Base-by-base conservation (phyloP, 2,113 vertebrate genomes). In the Carlito syrichta region DNA sequence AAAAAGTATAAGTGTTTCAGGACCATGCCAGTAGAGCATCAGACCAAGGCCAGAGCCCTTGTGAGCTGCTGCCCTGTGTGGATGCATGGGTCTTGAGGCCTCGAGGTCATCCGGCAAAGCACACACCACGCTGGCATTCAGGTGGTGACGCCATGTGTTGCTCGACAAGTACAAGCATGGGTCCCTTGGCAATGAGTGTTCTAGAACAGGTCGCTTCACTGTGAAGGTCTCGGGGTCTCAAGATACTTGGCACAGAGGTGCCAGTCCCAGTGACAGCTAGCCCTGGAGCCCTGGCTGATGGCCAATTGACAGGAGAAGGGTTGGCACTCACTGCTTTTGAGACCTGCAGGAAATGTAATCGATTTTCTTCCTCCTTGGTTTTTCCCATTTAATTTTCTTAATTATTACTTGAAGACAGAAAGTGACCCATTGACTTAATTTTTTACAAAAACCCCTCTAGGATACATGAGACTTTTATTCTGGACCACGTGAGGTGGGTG, bases 331-430 rank as follows among this genome's bases (percentile, higher is more conserved):
- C n/a, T 45, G 71, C 56, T 95, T 85, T 81, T 74, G 63, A 85
- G 63, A 73, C 23, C 52, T 63, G 45, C 43, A 38, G 56, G 86
- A 93, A 93, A 93, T 85, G 43, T 20, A 63, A 79, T 85, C 40
- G n/a, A 73, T 73, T 63, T 90, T 79, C 58, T 76, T 69, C 52
- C 32, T 83, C 25, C 25, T 76, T 63, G 48, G 76, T 69, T 74
- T 90, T 95, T 95, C 35, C 43, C 9, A 68, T 93, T 92, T 71
- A 68, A 71, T 86, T 56, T 94, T 74, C 91, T 83, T 93, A 96
- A 82, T 40, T 91, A 77, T 74, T 68, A 90, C 52, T 81, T 76
- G 52, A 92, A 76, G 77, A 87, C 43, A 83, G 56, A 43, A 93
- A 91, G 25, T 77, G 89, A 85, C 6, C 6, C 35, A 62, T 10